These are phyloP conservation scores for Alouatta palliata DNA, from an alignment of 2,113 vertebrate genomes.

Conservation along the genomic window DNA sequence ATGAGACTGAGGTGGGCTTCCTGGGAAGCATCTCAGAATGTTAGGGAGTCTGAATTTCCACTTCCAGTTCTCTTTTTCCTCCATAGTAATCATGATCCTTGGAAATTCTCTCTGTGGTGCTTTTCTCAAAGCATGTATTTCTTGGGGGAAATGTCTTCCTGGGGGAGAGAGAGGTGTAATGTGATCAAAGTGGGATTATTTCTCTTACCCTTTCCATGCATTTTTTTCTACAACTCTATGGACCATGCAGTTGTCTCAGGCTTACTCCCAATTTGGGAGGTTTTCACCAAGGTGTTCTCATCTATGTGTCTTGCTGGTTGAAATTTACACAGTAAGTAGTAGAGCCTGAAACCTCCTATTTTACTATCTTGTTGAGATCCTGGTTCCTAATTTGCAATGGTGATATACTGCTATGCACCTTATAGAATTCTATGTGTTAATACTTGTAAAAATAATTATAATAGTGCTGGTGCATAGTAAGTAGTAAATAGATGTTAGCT, in stretches of 20 bases:
- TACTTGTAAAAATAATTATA: background rate
- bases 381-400: background rate
- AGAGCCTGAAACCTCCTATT: background rate
- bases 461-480: no score
- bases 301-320: background rate
- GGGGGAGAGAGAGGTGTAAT: no score
- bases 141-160: no score
- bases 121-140: no score
- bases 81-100: accelerated
- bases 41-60: no score
- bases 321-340: background rate
- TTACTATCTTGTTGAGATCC: background rate
- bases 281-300: background rate
- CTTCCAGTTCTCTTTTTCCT: background rate
- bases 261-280: background rate
- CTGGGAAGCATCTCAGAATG: background rate
- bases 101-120: background rate
- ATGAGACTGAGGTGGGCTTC: background rate
- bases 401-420: background rate
- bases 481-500: background rate
- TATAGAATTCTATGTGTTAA: background rate
- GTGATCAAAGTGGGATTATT: background rate
- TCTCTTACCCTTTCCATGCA: background rate
- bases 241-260: background rate
- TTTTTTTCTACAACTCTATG: background rate